Base-by-base conservation (phyloP, 2,113 vertebrate genomes). In the Cinclus mexicanus region DNA sequence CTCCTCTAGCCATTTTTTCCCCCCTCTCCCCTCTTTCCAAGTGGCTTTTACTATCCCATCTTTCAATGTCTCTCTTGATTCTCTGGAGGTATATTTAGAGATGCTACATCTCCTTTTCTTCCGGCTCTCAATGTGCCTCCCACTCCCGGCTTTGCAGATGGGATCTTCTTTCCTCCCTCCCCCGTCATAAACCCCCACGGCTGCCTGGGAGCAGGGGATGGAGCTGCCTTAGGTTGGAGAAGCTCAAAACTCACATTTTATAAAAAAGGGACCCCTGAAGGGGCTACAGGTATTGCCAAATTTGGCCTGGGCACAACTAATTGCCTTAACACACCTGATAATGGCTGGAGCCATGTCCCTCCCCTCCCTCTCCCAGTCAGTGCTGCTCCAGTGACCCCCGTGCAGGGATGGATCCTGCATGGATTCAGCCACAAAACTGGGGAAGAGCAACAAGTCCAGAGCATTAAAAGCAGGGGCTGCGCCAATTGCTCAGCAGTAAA, bases 81-180 rank as follows among this genome's bases (percentile, higher is more conserved):
- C 98, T 98, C 98, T 97, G 97, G 98, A 98, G 98, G 98, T 98
- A 97, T 87, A 97, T 97, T 98, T 97, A 96, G 97, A 98, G 97
- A 98, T 94, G 97, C 97, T 96, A 65, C 95, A 87, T 96, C 97
- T 96, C 97, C 95, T 93, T 95, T 93, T 97, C 97, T 98, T 98
- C 98, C 97, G 97, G 98, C 98, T 97, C 97, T 98, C 97, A 97
- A 50, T 35, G 35, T 84, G 96, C 95, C 95, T 69, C 87, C 35
- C 78, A 6, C 64, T 47, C 90, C 95, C 82, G 3, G 93, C 94
- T 56, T 42, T 56, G 92, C 98, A 98, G 98, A 96, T 98, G 97
- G 98, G 98, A 95, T 83, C 93, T 63, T 89, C 86, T 64, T 53
- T 52, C 83, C 87, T 70, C 76, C 86, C 79, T n/a, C 94, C 86